Evolutionary conservation across 1,140 invertebrate species (phyloP).

Genomic region (Diorhabda elongata): DNA sequence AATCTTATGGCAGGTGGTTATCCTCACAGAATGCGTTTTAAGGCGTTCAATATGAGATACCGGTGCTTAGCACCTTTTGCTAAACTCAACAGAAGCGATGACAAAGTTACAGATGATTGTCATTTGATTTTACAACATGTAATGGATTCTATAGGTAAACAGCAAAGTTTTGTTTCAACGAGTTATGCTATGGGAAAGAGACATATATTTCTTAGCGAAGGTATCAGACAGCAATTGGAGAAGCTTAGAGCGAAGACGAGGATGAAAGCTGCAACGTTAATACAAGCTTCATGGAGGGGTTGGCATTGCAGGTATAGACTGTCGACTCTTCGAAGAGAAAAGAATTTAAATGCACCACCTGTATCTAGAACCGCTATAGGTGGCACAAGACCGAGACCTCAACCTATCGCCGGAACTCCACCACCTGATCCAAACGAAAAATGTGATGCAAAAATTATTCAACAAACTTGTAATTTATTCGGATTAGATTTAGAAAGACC

Average conservation of each 20-base stretch:
- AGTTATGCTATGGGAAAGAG: constrained; percentile 89
- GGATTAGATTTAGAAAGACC: constrained; percentile 86
- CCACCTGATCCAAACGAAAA: constrained; percentile 70
- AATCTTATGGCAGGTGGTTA: constrained; percentile 91
- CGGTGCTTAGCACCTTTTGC: constrained; percentile 74
- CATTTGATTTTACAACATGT: constrained; percentile 70
- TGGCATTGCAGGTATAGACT: constrained; percentile 65
- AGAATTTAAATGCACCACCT: constrained; percentile 28
- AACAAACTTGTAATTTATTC: constrained; percentile 84
- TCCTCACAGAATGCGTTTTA: constrained; percentile 91
- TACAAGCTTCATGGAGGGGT: constrained; percentile 79
- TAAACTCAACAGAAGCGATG: constrained; percentile 69
- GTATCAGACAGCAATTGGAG: constrained; percentile 84
- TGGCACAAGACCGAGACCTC: constrained; percentile 67
- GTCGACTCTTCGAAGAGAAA: constrained; percentile 57
- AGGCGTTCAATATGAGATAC: constrained; percentile 87
- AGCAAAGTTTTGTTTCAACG: constrained; percentile 60
- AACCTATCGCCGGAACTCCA: constrained; percentile 83
- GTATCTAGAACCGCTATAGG: constrained; percentile 21
- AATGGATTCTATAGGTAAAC: constrained; percentile 44
- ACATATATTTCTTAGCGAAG: constrained; percentile 91
- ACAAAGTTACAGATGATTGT: constrained; percentile 76
- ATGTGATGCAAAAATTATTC: constrained; percentile 81
- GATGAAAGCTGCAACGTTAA: constrained; percentile 69
- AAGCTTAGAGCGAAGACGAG: constrained; percentile 71